These are phyloP conservation scores for Delia radicum DNA, from an alignment of 1,140 invertebrate genomes.

Conservation along the genomic window DNA sequence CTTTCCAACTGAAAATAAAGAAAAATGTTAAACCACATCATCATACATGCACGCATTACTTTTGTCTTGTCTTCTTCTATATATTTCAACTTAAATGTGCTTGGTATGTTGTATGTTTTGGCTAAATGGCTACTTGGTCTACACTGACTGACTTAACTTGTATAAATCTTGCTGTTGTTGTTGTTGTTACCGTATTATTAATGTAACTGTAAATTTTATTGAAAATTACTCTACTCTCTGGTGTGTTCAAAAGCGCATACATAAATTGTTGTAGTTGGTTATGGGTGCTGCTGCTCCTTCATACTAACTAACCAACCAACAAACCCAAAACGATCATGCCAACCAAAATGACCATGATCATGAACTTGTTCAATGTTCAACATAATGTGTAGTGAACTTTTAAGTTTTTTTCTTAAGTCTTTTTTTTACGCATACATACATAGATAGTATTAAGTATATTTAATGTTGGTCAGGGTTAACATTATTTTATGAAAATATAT, in stretches of 20 bases:
- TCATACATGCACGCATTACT: slow-evolving; percentile 19
- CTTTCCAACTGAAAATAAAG: not conserved
- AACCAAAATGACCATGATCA: slow-evolving; percentile 14
- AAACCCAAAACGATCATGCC: not conserved
- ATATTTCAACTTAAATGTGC: too few species aligned
- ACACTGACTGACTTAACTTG: not conserved
- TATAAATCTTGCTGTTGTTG: not conserved
- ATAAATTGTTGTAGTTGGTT: not conserved
- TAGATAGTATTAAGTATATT: not conserved
- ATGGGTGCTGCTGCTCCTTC: not conserved
- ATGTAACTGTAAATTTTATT: slow-evolving; percentile 20
- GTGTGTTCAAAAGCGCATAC: not conserved
- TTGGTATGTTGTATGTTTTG: not conserved
- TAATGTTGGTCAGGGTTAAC: slow-evolving; percentile 3
- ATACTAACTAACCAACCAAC: not conserved
- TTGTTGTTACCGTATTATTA: slow-evolving; percentile 13
- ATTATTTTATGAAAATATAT: not conserved
- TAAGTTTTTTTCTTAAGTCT: not conserved
- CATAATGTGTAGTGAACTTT: not conserved
- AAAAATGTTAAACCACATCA: not conserved
- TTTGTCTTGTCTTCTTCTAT: not conserved
- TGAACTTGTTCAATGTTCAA: slow-evolving; percentile 9
- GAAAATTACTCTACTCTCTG: not conserved
- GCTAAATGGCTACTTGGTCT: slow-evolving; percentile 12
- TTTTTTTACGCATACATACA: not conserved